Conservation (phyloP, 1,140 invertebrate genomes). For the Diorhabda elongata region DNA sequence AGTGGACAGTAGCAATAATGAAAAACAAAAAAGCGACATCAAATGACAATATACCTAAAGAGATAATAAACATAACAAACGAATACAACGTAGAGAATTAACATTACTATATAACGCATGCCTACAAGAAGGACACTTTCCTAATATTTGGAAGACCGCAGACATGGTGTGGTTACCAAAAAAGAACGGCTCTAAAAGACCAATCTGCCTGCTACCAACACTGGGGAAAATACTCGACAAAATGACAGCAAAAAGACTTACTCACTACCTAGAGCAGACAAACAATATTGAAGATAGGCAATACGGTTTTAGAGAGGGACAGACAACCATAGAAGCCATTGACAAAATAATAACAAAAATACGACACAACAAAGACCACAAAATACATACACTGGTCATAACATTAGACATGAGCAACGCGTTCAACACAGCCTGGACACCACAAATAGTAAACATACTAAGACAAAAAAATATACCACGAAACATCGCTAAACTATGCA, state of each 20-base stretch:
- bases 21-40: constrained; percentile 7
- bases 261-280: neutral
- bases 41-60: neutral
- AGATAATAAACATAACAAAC: neutral
- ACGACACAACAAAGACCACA: neutral
- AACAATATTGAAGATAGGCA: neutral
- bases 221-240: neutral
- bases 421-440: neutral
- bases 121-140: constrained; percentile 2
- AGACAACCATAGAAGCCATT: neutral
- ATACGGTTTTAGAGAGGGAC: constrained; percentile 20
- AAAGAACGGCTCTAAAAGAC: neutral
- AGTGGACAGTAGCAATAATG: neutral
- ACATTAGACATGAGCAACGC: neutral
- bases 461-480: neutral
- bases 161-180: constrained; percentile 7
- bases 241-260: constrained; percentile 3
- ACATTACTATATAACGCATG: neutral
- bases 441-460: neutral
- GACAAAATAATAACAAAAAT: neutral
- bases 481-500: neutral
- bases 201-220: neutral
- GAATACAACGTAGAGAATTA: neutral
- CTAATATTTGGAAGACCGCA: neutral
- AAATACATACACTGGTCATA: neutral